Evolutionary conservation across 2,888 invertebrate species (phyloP), one percentile per base, ranked within the genome.

Genomic region (Oxystoma pomonae): DNA sequence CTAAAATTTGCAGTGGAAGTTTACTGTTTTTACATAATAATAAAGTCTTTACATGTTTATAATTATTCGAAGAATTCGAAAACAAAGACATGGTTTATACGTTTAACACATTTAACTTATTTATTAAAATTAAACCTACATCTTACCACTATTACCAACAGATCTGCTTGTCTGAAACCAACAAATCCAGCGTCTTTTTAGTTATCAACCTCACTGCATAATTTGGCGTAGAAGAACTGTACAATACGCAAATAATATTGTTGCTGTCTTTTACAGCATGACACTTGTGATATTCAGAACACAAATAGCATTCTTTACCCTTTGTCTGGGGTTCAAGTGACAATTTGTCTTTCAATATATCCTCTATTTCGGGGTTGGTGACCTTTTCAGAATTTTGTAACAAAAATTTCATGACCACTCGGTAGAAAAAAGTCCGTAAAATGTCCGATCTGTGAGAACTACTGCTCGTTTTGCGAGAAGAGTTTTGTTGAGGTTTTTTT

Each of bases 231-330:
- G 88, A 82, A 9, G 90, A 85, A 9, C 87, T 84, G 74, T 90
- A 94, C 0, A 94, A 80, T 7, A 88, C 85, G 75, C 91, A 92
- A 66, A 93, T 83, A 62, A 93, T 80, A 71, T 90, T 85, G 66
- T 87, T 84, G 7, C 83, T 84, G 1, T 84, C 83, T 74, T 86
- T 86, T 18, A 88, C 82, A 0, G 90, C 91, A 74, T 92, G 91
- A 72, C 93, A 92, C 79, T 94, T 94, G 77, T 93, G 90, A 76
- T 91, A 92, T 74, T 94, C 93, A 0, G 92, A 90, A 76, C 90
- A 89, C 89, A 92, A 91, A 76, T 92, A 93, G 0, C 90, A 88
- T 80, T 92, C 91, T 66, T 80, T 80, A 5, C 80, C 81, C 16
- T 75, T 70, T 56, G 80, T 78, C 12, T 73, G 70, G 57, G 76